These are phyloP conservation scores for Xenopus petersii DNA, from an alignment of 2,797 vertebrate species.

Conservation along the genomic window DNA sequence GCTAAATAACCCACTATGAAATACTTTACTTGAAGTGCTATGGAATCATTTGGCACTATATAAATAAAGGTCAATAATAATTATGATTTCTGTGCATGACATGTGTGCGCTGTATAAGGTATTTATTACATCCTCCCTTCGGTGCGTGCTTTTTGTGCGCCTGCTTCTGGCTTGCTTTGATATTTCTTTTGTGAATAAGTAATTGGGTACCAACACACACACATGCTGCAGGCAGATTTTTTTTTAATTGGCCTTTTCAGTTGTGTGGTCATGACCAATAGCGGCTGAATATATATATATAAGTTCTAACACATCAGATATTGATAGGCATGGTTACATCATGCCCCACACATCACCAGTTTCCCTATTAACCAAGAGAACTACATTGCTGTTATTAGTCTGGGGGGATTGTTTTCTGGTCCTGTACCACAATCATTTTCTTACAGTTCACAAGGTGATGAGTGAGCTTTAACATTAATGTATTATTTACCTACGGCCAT, in stretches of 20 bases:
- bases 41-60: no score
- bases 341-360: slow-evolving; percentile 11
- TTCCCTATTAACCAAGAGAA: slow-evolving; percentile 37
- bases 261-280: slow-evolving; percentile 13
- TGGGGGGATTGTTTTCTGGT: slow-evolving; percentile 32
- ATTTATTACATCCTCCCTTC: no score
- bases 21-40: no score
- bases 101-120: no score
- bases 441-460: slow-evolving; percentile 41
- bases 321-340: slow-evolving; percentile 20
- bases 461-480: slow-evolving; percentile 39
- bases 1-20: no score
- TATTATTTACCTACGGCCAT: slow-evolving; percentile 29
- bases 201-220: slow-evolving; percentile 9
- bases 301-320: neutral
- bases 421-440: slow-evolving; percentile 30
- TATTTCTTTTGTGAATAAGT: slow-evolving; percentile 24
- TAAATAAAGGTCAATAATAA: no score
- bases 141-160: no score
- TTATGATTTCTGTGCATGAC: no score
- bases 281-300: slow-evolving; percentile 7
- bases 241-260: slow-evolving; percentile 28
- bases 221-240: slow-evolving; percentile 16
- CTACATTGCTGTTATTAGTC: slow-evolving; percentile 39
- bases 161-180: no score